phyloP scores from a whole-genome alignment of 2,113 vertebrate genomes.

The Loxodonta africana region DNA sequence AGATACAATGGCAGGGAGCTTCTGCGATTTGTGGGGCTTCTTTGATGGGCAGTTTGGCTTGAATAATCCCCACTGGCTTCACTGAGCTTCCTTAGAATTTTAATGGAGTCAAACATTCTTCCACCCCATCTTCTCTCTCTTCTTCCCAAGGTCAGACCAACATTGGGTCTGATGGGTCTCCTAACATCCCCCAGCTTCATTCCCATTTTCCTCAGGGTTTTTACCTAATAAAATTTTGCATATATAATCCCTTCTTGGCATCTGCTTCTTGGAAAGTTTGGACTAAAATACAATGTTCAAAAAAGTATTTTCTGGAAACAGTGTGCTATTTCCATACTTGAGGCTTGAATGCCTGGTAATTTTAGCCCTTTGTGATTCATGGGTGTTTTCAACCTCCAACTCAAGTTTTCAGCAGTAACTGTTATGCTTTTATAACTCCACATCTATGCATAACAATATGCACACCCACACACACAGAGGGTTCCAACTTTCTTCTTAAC shows the following conservation, averaged over 20 bases:
- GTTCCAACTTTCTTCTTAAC: background rate
- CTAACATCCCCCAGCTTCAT: background rate
- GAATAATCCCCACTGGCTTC: background rate
- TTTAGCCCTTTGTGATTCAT: background rate
- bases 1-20: background rate
- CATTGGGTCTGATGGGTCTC: background rate
- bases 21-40: background rate
- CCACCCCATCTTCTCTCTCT: background rate
- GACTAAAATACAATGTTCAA: background rate
- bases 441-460: background rate
- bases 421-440: background rate
- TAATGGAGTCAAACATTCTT: background rate
- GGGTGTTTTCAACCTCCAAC: background rate
- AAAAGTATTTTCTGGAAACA: background rate
- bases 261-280: background rate
- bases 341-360: background rate
- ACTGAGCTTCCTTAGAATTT: background rate
- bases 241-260: background rate
- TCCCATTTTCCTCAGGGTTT: background rate
- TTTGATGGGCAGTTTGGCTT: background rate
- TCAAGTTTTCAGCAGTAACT: background rate
- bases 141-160: background rate
- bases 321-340: background rate
- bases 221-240: background rate
- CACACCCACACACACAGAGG: background rate